Percentiles rank a stretch among this genome's conserved stretches.
These are phyloP conservation scores for Lagorchestes hirsutus DNA, from an alignment of 2,797 vertebrate species.

Conservation along the genomic window DNA sequence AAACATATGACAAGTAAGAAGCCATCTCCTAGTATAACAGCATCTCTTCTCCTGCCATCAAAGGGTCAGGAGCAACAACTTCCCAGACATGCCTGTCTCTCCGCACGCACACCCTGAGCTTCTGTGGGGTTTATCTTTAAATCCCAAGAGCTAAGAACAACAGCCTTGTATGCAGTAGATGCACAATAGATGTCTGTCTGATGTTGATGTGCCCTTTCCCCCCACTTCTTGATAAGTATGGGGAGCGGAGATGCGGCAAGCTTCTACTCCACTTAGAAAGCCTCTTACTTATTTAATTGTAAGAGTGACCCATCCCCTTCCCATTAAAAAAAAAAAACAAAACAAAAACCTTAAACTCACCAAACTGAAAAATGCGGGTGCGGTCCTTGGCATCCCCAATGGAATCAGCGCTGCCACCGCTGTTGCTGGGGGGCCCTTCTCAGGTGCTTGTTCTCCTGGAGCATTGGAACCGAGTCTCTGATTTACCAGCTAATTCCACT, in stretches of 20 bases:
- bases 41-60: neutral
- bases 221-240: neutral
- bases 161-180: neutral
- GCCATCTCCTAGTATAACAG: neutral
- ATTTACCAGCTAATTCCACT: conserved; percentile 40
- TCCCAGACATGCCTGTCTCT: neutral
- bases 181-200: neutral
- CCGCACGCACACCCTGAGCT: neutral
- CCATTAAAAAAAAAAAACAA: neutral
- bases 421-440: conserved; percentile 57
- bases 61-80: neutral
- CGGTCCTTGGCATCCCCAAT: conserved; percentile 56
- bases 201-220: neutral
- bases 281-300: neutral
- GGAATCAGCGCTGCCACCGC: conserved; percentile 2
- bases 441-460: conserved; percentile 46
- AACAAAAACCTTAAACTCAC: conserved; percentile 65
- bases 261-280: neutral
- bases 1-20: neutral
- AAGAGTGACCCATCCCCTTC: neutral
- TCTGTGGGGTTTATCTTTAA: neutral
- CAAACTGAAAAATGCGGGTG: conserved; percentile 26
- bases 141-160: neutral
- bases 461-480: conserved; percentile 41
- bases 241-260: neutral